Base-by-base conservation (phyloP, 2,797 vertebrate species). In the Menidia menidia region DNA sequence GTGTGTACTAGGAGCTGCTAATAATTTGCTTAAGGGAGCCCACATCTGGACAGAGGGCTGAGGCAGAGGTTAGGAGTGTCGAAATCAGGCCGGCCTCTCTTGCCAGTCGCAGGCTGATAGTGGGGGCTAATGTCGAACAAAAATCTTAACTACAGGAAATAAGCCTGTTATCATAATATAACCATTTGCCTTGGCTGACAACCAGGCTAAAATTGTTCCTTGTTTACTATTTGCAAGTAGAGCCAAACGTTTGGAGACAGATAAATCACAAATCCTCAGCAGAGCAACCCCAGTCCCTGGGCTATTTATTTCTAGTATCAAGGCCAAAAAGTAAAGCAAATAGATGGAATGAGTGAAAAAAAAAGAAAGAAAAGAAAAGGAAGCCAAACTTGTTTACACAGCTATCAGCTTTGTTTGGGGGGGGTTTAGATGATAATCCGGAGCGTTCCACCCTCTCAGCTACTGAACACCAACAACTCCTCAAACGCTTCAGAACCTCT, bases 131-230 rank as follows among this genome's bases (percentile, higher is more conserved):
- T 94, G 93, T 94, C 95, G 95, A 96, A 96, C 93, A 96, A 96
- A 96, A 95, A 93, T 92, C 93, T 94, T 95, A 96, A 96, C 86
- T 68, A 93, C 95, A 97, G 96, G 96, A 98, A 98, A 96, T 95
- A 90, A 83, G 91, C 88, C 93, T 96, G 95, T 96, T 97, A 95
- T 95, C 90, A 87, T 92, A 95, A 93, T 92, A 90, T 91, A 96
- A 95, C 93, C 95, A 94, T 97, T 97, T 96, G 93, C 88, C 75
- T 96, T 96, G 96, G 96, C 95, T 82, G 89, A 85, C 87, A 81
- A 95, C 94, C 95, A 96, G 92, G 91, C 80, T 86, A 90, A 93
- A 94, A 95, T 94, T 78, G 82, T 89, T 85, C 35, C 83, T 89
- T 96, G 92, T 95, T 95, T 96, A 93, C 92, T 89, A 92, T 92